A percentile compares a stretch with the other conserved stretches of the same genome.
These are phyloP conservation scores for Sipha maydis DNA, from an alignment of 2,888 invertebrate species.

Conservation along the genomic window DNA sequence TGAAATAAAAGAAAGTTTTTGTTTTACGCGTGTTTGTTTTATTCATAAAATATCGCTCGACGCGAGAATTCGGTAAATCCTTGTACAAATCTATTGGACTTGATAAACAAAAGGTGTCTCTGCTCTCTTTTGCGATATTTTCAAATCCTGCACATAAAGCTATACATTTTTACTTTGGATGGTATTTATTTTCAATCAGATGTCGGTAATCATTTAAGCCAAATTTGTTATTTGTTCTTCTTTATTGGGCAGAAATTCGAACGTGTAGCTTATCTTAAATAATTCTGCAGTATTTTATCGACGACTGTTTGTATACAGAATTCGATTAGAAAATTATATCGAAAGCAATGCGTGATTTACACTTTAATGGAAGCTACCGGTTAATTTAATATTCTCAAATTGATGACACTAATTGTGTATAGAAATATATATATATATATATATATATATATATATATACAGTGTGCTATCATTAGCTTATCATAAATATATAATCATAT, in stretches of 20 bases:
- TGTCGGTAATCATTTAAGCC: slow-evolving; percentile 5
- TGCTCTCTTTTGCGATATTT: background rate
- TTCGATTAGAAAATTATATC: background rate
- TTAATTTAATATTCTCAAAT: background rate
- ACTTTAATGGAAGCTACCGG: background rate
- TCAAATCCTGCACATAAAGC: background rate
- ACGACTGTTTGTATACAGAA: background rate
- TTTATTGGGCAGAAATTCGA: background rate
- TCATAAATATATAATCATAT: no score
- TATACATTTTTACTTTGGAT: background rate
- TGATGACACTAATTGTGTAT: background rate
- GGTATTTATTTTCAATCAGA: slow-evolving; percentile 36
- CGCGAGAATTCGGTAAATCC: slow-evolving; percentile 1
- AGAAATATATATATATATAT: no score
- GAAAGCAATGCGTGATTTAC: background rate
- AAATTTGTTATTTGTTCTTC: background rate
- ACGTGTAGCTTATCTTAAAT: background rate
- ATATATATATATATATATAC: no score
- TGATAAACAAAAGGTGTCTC: slow-evolving; percentile 29
- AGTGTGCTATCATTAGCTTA: no score
- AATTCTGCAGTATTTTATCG: background rate
- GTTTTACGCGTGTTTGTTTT: slow-evolving; percentile 5
- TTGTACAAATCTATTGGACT: slow-evolving; percentile 25
- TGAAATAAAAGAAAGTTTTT: background rate
- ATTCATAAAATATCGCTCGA: slow-evolving; percentile 26